phyloP scores from a whole-genome alignment of 2,797 vertebrate species.

The Pteronotus mesoamericanus region DNA sequence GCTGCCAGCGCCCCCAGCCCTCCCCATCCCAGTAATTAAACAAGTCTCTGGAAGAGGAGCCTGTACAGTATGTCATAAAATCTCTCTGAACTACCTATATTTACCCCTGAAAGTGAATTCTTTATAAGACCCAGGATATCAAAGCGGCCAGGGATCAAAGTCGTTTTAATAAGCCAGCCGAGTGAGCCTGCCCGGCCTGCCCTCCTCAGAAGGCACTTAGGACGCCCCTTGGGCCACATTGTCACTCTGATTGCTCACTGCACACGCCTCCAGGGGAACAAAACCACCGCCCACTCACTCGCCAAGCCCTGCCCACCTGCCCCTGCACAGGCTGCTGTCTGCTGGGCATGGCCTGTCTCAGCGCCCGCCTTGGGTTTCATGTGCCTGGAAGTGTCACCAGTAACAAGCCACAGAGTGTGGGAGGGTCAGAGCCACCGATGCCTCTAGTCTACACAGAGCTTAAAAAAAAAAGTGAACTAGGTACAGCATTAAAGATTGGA shows the following conservation, averaged over 20 bases:
- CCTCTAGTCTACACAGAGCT: neutral
- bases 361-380: slow-evolving; percentile 72
- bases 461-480: neutral
- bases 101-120: slow-evolving; percentile 99
- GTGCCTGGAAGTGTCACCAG: slow-evolving; percentile 67
- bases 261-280: slow-evolving; percentile 89
- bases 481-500: neutral
- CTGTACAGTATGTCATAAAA: slow-evolving; percentile 92
- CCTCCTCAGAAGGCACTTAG: slow-evolving; percentile 92
- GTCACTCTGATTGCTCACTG: slow-evolving; percentile 96
- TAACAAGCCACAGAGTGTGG: neutral
- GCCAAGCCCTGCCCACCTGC: slow-evolving; percentile 23
- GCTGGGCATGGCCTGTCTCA: slow-evolving; percentile 71
- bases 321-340: slow-evolving; percentile 48
- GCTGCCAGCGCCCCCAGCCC: slow-evolving; percentile 72
- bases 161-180: slow-evolving; percentile 98
- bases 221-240: slow-evolving; percentile 93
- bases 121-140: slow-evolving; percentile 99
- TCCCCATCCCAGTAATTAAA: slow-evolving; percentile 83
- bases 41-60: slow-evolving; percentile 86
- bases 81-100: slow-evolving; percentile 99
- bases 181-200: slow-evolving; percentile 91
- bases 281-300: slow-evolving; percentile 73
- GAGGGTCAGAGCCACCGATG: neutral
- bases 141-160: slow-evolving; percentile 98